phyloP scores from a whole-genome alignment of 1,140 invertebrate species.

The Maconellicoccus hirsutus region DNA sequence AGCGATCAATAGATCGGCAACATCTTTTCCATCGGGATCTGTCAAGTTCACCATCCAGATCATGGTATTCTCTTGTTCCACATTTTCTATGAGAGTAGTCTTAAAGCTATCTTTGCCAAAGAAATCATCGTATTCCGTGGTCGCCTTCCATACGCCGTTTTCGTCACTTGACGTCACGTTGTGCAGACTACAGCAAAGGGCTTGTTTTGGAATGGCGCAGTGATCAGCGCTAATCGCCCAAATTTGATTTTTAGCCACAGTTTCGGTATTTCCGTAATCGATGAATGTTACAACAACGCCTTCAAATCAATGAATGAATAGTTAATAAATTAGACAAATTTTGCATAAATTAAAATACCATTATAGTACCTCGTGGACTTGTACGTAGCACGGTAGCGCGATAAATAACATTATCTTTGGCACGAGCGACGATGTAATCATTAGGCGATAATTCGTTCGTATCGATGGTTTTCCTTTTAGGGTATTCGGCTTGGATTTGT shows the following conservation, averaged over 20 bases:
- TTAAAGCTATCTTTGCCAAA: conserved; percentile 46
- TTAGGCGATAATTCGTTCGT: background rate
- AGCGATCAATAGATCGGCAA: conserved; percentile 36
- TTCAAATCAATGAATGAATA: no score
- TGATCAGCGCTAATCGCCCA: conserved; percentile 53
- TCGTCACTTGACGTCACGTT: conserved; percentile 41
- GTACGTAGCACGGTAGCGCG: background rate
- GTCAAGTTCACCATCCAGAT: conserved; percentile 40
- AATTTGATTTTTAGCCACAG: conserved; percentile 45
- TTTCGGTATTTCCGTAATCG: conserved; percentile 58
- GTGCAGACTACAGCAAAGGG: conserved; percentile 48
- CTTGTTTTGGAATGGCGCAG: conserved; percentile 53
- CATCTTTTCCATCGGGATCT: conserved; percentile 33
- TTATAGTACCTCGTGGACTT: background rate
- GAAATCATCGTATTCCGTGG: conserved; percentile 38
- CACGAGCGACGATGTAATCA: background rate
- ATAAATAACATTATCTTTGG: conserved; percentile 6
- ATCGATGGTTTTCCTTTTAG: background rate
- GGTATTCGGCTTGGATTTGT: conserved; percentile 42
- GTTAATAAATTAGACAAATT: no score
- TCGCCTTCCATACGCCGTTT: conserved; percentile 35
- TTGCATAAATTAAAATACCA: no score
- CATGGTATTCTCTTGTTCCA: conserved; percentile 37
- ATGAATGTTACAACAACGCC: conserved; percentile 47
- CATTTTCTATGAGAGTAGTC: conserved; percentile 38